Base-by-base conservation (phyloP, 1,140 invertebrate species). In the Diuraphis noxia region DNA sequence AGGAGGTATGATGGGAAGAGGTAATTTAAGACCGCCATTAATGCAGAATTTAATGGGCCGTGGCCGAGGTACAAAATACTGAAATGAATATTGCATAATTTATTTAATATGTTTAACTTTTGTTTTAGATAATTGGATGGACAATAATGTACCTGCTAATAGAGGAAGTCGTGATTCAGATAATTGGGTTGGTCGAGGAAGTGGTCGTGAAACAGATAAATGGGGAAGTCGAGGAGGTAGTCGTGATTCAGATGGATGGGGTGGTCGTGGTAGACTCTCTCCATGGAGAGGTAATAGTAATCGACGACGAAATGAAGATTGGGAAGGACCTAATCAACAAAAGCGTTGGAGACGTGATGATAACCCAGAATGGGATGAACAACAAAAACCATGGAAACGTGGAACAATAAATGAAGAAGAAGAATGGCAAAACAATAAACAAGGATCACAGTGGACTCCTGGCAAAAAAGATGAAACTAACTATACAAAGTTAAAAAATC, bases 1-100 rank as follows among this genome's bases (percentile, higher is more conserved):
- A 52, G 89, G 89, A 49, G 89, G 77, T n/a, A 91, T 91, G 43
- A 82, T 91, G 43, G 89, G 89, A 91, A 91, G 89, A 91, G 77
- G 89, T 46, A 91, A 91, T 52, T 46, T 91, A 36, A 91, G 89
- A 91, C 89, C 77, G 3, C 77, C 77, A 46, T 91, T 91, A 91
- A 91, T 91, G 63, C 63, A 79, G 52, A 91, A 91, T 81, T 23
- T 82, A 40, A 63, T 88, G 25, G 63, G 72, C 25, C 89, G 89
- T 91, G 77, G 89, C 23, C 77, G 89, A 91, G 89, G 89, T 79
- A 91, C 9, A 30, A 82, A 63, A 30, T 81, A 46, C 34, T 82
- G 25, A 82, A 34, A 81, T 81, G 1, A 52, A 49, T 91, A 63
- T n/a, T 52, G 2, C 9, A 40, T 63, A 19, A 17, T 13, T 38